These are phyloP conservation scores for Myrmecophaga tridactyla DNA, from an alignment of 2,113 vertebrate species.

Conservation along the genomic window DNA sequence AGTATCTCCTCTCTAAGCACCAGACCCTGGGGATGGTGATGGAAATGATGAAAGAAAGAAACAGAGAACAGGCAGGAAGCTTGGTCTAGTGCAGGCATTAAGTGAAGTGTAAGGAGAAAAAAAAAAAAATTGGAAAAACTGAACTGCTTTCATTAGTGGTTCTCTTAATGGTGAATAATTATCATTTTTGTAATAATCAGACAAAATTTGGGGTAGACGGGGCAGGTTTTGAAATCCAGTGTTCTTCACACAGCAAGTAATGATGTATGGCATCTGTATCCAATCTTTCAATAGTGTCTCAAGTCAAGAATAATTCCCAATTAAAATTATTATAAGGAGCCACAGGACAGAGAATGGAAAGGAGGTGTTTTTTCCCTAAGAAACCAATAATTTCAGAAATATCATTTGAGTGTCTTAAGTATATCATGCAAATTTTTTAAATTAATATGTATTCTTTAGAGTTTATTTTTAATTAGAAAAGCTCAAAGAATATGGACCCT, in stretches of 20 bases:
- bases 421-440: background rate
- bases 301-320: constrained; percentile 64
- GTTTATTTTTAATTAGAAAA: constrained; percentile 38
- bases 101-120: background rate
- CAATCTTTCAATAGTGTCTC: constrained; percentile 30
- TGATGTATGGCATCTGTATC: constrained; percentile 55
- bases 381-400: background rate
- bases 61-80: background rate
- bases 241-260: constrained; percentile 31
- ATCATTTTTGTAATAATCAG: constrained; percentile 47
- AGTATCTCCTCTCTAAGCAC: background rate
- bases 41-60: background rate
- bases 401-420: background rate
- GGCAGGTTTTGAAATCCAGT: constrained; percentile 54
- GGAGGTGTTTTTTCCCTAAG: constrained; percentile 38
- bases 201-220: constrained; percentile 38
- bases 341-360: background rate
- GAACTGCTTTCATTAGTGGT: constrained; percentile 45
- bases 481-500: background rate
- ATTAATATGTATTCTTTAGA: background rate
- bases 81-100: background rate
- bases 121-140: background rate
- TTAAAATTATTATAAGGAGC: constrained; percentile 62
- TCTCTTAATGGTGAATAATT: background rate
- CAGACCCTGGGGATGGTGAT: background rate